A percentile compares a stretch with the other conserved stretches of the same genome.
Evolutionary conservation across 1,140 invertebrate genomes (phyloP).

Genomic region (Sinella curviseta): DNA sequence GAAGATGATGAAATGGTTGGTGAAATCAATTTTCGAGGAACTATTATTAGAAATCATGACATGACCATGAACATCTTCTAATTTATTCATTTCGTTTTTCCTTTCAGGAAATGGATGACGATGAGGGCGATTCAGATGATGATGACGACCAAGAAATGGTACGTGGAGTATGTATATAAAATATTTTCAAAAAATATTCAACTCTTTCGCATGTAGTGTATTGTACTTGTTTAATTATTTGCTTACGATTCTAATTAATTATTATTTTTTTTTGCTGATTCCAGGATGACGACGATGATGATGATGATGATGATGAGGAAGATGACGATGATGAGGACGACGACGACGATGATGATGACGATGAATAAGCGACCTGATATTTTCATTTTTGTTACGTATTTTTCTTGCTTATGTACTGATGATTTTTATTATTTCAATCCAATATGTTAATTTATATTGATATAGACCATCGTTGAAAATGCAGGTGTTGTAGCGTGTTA

Average conservation of each 20-base stretch:
- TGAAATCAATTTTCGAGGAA: not conserved
- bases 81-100: slow-evolving; percentile 30
- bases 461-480: too few species aligned
- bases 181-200: too few species aligned
- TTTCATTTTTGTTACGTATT: not conserved
- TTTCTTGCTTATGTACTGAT: not conserved
- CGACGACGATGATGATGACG: slow-evolving; percentile 39
- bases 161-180: too few species aligned
- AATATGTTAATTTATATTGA: too few species aligned
- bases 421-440: too few species aligned
- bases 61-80: too few species aligned
- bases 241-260: not conserved
- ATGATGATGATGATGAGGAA: slow-evolving; percentile 32
- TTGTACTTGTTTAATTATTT: too few species aligned
- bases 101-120: slow-evolving; percentile 26
- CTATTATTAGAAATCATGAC: not conserved
- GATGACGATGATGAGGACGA: slow-evolving; percentile 25
- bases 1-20: slow-evolving; percentile 33
- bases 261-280: not conserved
- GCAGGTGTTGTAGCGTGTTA: too few species aligned
- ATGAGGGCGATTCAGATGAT: slow-evolving; percentile 11
- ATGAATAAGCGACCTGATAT: slow-evolving; percentile 10
- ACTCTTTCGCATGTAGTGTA: too few species aligned
- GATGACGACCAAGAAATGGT: slow-evolving; percentile 12
- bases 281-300: slow-evolving; percentile 28